Evolutionary conservation across 2,113 vertebrate genomes (phyloP).

Genomic region (human): GRCh38 chr4:72967001-72967500

Average conservation of each 20-base stretch:
- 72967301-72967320: background rate
- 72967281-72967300: background rate
- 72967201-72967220: background rate
- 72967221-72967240: background rate
- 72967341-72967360: background rate
- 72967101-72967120: background rate
- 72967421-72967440: background rate
- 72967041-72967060: too few species aligned
- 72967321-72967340: background rate
- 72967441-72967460: background rate
- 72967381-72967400: background rate
- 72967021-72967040: too few species aligned
- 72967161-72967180: background rate
- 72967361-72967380: background rate
- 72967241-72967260: background rate
- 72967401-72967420: background rate
- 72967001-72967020: too few species aligned
- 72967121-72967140: background rate
- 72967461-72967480: background rate
- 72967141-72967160: background rate
- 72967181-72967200: background rate
- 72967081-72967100: too few species aligned
- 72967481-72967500: background rate
- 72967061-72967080: too few species aligned
- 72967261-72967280: background rate